These are phyloP conservation scores for Vidua macroura DNA, from an alignment of 2,113 vertebrate species.

Conservation along the genomic window DNA sequence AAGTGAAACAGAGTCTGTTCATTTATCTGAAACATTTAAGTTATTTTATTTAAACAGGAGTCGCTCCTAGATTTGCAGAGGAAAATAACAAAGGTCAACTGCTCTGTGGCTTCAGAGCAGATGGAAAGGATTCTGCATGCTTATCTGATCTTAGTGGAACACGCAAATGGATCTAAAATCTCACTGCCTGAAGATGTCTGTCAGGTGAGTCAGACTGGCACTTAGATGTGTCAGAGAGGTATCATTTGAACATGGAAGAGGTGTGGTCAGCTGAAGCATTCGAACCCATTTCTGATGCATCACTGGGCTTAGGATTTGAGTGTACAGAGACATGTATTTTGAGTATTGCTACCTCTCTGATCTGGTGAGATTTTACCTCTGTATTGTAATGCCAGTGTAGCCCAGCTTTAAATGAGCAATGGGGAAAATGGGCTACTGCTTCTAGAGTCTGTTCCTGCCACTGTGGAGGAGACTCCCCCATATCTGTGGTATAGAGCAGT, in stretches of 20 bases:
- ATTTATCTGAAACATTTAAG: neutral
- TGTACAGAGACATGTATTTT: neutral
- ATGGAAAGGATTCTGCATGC: conserved; percentile 84
- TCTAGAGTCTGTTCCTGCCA: neutral
- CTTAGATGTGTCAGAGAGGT: neutral
- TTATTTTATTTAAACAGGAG: conserved; percentile 59
- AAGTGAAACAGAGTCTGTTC: neutral
- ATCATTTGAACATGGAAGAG: neutral
- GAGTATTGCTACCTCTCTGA: neutral
- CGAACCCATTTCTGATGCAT: fast-evolving
- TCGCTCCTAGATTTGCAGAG: conserved; percentile 67
- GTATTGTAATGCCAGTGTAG: neutral
- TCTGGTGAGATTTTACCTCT: neutral
- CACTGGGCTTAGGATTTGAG: neutral
- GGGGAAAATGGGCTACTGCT: neutral
- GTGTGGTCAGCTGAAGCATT: neutral
- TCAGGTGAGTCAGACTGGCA: conserved; percentile 70
- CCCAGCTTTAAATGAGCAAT: neutral
- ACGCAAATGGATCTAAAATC: conserved; percentile 84
- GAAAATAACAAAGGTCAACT: conserved; percentile 59
- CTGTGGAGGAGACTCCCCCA: neutral
- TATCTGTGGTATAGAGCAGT: neutral
- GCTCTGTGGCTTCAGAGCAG: conserved; percentile 74
- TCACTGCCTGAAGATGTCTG: conserved; percentile 80
- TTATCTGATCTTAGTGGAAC: conserved; percentile 80